Conservation (phyloP, 2,888 invertebrate species). For the Diadegma fenestrale region DNA sequence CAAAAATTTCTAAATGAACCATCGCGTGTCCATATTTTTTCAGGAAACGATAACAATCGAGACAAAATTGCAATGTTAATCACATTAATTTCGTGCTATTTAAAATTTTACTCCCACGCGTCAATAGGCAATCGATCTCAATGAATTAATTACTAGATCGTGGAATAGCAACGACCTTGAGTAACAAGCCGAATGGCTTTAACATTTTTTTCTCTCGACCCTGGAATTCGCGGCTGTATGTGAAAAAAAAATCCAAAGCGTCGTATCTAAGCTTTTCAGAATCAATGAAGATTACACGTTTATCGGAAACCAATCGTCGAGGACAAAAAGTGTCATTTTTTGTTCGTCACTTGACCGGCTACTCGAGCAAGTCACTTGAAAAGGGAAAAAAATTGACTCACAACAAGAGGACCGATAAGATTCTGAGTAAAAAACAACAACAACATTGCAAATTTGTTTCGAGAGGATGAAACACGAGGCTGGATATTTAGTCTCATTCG, state of each 20-base stretch:
- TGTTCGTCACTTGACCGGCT: neutral
- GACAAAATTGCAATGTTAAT: constrained; percentile 56
- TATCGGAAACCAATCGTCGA: constrained; percentile 8
- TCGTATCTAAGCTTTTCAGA: neutral
- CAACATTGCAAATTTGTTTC: constrained; percentile 55
- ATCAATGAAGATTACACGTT: constrained; percentile 19
- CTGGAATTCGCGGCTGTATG: neutral
- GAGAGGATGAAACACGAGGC: constrained; percentile 52
- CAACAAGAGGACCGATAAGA: neutral
- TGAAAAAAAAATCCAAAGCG: constrained; percentile 31
- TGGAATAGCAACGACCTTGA: constrained; percentile 8
- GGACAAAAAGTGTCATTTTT: neutral
- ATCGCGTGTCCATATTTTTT: constrained; percentile 73
- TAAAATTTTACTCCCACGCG: constrained; percentile 10
- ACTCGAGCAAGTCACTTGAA: constrained; percentile 23
- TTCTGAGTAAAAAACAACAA: neutral
- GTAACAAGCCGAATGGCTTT: constrained; percentile 17
- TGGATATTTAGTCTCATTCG: constrained; percentile 66
- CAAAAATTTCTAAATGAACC: constrained; percentile 54
- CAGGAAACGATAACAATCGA: constrained; percentile 63
- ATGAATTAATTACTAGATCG: neutral
- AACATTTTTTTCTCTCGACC: neutral
- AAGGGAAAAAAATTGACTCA: neutral
- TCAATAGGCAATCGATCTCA: neutral
- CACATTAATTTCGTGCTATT: constrained; percentile 29